Conservation (phyloP, 2,888 invertebrate genomes). For the Pantelozetes paolii region DNA sequence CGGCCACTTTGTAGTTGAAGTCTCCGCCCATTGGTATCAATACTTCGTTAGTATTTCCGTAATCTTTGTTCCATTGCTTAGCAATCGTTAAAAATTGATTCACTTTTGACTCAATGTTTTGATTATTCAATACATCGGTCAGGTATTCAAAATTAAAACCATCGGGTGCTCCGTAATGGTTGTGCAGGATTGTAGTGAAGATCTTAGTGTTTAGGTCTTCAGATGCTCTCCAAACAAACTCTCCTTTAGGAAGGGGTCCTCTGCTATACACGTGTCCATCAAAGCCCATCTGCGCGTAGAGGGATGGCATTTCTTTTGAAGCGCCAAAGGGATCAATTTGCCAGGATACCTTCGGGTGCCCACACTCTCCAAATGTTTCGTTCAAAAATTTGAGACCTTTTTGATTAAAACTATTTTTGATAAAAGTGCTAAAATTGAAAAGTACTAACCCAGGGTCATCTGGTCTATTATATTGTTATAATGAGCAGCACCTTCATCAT, state of each 20-base stretch:
- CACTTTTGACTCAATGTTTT: background rate
- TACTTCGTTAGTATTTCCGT: slow-evolving; percentile 32
- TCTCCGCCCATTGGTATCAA: slow-evolving; percentile 38
- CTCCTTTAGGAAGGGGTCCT: slow-evolving; percentile 66
- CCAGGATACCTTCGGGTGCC: slow-evolving; percentile 57
- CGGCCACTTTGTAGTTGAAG: slow-evolving; percentile 56
- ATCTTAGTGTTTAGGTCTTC: slow-evolving; percentile 59
- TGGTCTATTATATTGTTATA: slow-evolving; percentile 69
- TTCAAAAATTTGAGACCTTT: slow-evolving; percentile 51
- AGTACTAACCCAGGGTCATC: slow-evolving; percentile 60
- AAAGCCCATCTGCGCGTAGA: slow-evolving; percentile 69
- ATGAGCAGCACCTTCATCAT: slow-evolving; percentile 69
- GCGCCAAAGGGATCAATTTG: slow-evolving; percentile 82
- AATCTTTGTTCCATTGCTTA: background rate
- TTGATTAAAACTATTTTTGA: slow-evolving; percentile 42
- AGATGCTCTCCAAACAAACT: slow-evolving; percentile 58
- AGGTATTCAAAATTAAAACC: slow-evolving; percentile 29
- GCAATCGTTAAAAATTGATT: background rate
- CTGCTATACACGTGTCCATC: slow-evolving; percentile 62
- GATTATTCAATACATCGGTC: background rate
- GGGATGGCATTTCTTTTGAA: slow-evolving; percentile 74
- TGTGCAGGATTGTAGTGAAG: background rate
- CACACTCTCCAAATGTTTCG: slow-evolving; percentile 64
- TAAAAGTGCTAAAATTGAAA: no score
- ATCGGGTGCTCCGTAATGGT: slow-evolving; percentile 31